Base-by-base conservation (phyloP, 2,888 invertebrate species). In the Conops quadrifasciatus region DNA sequence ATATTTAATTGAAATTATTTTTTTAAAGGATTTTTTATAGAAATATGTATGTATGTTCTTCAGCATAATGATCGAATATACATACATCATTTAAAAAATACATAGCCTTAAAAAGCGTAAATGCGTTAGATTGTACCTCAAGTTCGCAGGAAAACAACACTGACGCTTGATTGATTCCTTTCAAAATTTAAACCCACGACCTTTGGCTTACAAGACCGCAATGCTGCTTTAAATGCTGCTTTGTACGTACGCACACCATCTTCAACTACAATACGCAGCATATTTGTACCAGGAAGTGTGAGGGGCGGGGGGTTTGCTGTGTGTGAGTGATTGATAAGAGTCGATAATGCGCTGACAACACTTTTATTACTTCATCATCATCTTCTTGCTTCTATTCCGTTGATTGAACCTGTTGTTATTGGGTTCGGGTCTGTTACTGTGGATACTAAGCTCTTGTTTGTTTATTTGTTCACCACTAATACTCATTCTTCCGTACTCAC, bases 261-360 rank as follows among this genome's bases (percentile, higher is more conserved):
- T 19, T 49, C 13, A 15, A 45, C 9, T 45, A 13, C n/a, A 49
- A 49, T n/a, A 49, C 16, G 16, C n/a, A 26, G 16, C n/a, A 26
- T 30, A 30, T 11, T 45, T 56, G 21, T 19, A 63, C 45, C 7
- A 64, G 51, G 43, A 47, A n/a, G 19, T 26, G 30, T 56, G 36
- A 7, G 21, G 24, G 53, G 28, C 53, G 21, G 66, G 36, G 59
- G 51, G 68, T 63, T 71, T 26, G 58, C n/a, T 30, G 24, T 62
- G 53, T 11, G 13, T 56, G 30, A 70, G 72, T 77, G 76, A 78
- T 77, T 77, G 76, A 77, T 77, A 74, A 75, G 74, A 72, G 70
- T 67, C 72, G 75, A 75, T 76, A 77, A 75, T 77, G 71, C 71
- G 73, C 72, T 75, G 67, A 73, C 71, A 73, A 56, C 65, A 67